Evolutionary conservation across 1,140 invertebrate genomes (phyloP).

Genomic region (Dendroctonus valens): DNA sequence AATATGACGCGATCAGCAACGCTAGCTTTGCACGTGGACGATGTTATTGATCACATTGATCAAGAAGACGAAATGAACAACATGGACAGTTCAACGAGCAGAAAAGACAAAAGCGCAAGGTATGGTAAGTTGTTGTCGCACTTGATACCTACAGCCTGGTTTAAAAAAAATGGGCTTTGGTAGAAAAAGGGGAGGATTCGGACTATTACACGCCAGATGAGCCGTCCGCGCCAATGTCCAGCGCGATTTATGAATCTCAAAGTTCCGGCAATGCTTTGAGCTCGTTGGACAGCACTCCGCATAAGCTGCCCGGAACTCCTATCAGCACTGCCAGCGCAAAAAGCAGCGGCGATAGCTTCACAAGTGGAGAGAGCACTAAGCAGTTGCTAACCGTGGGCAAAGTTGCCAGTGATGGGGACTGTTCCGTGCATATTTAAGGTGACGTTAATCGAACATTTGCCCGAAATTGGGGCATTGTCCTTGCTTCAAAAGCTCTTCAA

Average conservation of each 20-base stretch:
- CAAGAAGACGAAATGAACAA: conserved; percentile 52
- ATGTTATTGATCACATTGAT: conserved; percentile 56
- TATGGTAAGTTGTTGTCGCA: conserved; percentile 17
- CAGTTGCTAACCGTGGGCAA: conserved; percentile 57
- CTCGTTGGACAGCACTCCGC: conserved; percentile 48
- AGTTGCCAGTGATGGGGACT: conserved; percentile 23
- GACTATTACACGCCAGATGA: conserved; percentile 73
- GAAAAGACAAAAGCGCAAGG: conserved; percentile 38
- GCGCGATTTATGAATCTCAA: conserved; percentile 37
- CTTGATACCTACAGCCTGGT: background rate
- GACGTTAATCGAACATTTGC: no score
- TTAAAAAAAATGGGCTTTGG: conserved; percentile 1
- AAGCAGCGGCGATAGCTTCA: conserved; percentile 69
- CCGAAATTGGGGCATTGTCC: no score
- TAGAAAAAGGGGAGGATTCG: conserved; percentile 59
- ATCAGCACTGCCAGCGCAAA: conserved; percentile 64
- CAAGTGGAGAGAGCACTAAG: conserved; percentile 68
- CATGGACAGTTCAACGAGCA: conserved; percentile 32
- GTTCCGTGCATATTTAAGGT: conserved; percentile 23
- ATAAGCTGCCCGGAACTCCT: conserved; percentile 59
- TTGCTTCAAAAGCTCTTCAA: no score
- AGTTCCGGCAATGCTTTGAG: conserved; percentile 31
- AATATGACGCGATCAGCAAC: conserved; percentile 31
- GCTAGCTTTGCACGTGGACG: conserved; percentile 51
- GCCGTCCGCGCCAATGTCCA: conserved; percentile 56